A percentile compares a stretch with the other conserved stretches of the same genome.
Evolutionary conservation across 2,113 vertebrate species (phyloP).

Genomic region (Hydropotes inermis): DNA sequence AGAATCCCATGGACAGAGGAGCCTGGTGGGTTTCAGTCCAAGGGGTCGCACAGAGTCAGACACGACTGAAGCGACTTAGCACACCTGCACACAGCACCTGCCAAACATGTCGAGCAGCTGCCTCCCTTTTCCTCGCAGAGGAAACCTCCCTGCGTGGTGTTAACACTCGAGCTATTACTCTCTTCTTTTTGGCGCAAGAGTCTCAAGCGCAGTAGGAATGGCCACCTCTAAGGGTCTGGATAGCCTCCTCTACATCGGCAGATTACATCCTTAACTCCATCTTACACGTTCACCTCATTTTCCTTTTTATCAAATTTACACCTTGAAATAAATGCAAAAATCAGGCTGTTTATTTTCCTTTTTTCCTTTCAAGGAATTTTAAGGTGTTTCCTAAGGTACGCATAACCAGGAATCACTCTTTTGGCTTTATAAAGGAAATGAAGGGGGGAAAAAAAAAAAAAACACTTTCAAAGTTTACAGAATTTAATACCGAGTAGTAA

Average conservation of each 20-base stretch:
- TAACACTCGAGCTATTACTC: fast-evolving
- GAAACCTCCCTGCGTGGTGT: neutral
- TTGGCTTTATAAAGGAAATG: neutral
- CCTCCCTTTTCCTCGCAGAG: neutral
- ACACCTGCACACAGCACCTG: fast-evolving
- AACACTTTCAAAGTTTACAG: fast-evolving
- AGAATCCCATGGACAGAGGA: neutral
- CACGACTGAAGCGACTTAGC: neutral
- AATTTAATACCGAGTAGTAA: neutral
- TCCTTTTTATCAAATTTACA: neutral
- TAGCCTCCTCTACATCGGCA: neutral
- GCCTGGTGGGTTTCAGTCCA: fast-evolving
- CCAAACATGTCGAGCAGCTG: fast-evolving
- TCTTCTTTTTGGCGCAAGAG: neutral
- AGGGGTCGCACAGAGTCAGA: neutral
- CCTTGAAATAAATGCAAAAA: neutral
- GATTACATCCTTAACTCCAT: neutral
- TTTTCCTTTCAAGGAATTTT: neutral
- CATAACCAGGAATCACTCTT: neutral
- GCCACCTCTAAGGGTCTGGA: neutral
- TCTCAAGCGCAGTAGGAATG: fast-evolving
- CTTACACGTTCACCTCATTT: fast-evolving
- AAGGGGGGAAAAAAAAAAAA: fast-evolving
- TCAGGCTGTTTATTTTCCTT: neutral
- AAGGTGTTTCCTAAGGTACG: neutral